These are phyloP conservation scores for Arvicanthis niloticus DNA, from an alignment of 2,113 vertebrate species.

Conservation along the genomic window DNA sequence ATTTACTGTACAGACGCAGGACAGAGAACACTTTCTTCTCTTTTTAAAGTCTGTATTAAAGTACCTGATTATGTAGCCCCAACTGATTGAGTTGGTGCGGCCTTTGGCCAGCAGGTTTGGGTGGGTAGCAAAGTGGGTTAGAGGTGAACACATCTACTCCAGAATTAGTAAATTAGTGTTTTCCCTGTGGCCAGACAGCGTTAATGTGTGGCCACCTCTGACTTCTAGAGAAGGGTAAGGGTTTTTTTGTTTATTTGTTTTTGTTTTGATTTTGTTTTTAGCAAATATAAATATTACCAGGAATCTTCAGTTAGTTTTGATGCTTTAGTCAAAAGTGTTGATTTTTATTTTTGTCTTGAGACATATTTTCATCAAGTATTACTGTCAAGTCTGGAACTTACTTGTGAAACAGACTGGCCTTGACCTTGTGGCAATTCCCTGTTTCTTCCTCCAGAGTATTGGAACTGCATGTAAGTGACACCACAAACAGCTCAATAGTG, in stretches of 20 bases:
- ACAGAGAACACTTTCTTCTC: conserved; percentile 36
- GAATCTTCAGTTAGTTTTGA: conserved; percentile 36
- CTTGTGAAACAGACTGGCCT: background rate
- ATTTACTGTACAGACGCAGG: conserved; percentile 51
- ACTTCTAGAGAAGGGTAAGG: background rate
- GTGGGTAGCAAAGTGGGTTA: background rate
- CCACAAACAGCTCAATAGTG: background rate
- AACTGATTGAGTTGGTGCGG: conserved; percentile 17
- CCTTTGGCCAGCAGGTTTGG: conserved; percentile 8
- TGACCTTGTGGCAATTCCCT: background rate
- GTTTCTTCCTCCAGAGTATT: background rate
- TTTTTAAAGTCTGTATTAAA: conserved; percentile 56
- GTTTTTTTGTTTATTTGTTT: too few relatives aligned
- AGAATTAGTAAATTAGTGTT: conserved; percentile 49
- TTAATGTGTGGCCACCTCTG: background rate
- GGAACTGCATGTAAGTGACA: background rate
- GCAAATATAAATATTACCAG: background rate
- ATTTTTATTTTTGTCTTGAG: background rate
- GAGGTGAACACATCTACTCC: background rate
- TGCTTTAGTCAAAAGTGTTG: conserved; percentile 1
- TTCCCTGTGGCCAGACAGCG: conserved; percentile 4
- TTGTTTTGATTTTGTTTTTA: background rate
- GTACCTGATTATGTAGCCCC: conserved; percentile 37
- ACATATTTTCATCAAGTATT: background rate
- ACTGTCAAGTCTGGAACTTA: background rate